These are phyloP conservation scores for Brachionichthys hirsutus DNA, from an alignment of 2,113 vertebrate species.

Conservation along the genomic window DNA sequence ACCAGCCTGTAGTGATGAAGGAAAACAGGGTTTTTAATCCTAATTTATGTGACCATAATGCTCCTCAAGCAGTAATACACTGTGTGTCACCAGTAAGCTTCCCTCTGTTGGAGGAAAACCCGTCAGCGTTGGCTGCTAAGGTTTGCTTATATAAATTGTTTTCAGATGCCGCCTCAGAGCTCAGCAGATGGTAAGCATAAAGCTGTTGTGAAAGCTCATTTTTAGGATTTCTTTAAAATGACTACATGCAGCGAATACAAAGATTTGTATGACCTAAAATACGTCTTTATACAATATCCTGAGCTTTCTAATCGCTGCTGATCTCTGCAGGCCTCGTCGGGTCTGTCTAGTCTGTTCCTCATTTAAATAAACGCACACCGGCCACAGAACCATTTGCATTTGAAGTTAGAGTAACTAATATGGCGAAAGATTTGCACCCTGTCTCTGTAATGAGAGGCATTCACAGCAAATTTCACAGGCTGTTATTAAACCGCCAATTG, in stretches of 20 bases:
- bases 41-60: background rate
- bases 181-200: background rate
- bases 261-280: no score
- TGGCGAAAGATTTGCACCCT: background rate
- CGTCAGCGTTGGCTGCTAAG: background rate
- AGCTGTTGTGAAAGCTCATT: background rate
- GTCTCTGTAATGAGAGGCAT: conserved; percentile 9
- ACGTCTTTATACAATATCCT: no score
- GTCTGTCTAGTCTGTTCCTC: background rate
- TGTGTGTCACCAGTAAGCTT: background rate
- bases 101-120: background rate
- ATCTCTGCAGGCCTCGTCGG: background rate
- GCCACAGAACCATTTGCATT: background rate
- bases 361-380: background rate
- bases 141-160: background rate
- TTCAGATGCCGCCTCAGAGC: background rate
- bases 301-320: background rate
- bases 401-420: background rate
- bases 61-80: background rate
- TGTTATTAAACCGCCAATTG: conserved; percentile 27
- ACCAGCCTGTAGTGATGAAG: no score
- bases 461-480: conserved; percentile 8
- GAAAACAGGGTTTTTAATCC: background rate
- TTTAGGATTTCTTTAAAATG: no score
- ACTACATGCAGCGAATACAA: no score